Evolutionary conservation across 2,888 invertebrate species (phyloP).

Genomic region (Miltochrista miniata): DNA sequence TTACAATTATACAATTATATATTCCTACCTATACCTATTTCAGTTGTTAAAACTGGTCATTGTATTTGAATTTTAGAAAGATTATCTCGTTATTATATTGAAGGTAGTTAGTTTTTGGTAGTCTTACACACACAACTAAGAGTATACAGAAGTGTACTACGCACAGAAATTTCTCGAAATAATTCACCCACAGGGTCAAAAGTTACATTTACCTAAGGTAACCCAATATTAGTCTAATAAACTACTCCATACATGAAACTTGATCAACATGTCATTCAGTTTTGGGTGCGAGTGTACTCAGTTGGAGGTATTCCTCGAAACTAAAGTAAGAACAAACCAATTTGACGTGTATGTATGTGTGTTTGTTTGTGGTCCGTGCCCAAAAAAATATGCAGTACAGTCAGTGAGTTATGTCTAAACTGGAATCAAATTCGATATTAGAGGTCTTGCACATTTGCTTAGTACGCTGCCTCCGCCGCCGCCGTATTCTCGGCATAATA

Average conservation of each 20-base stretch:
- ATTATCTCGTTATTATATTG: too few relatives aligned
- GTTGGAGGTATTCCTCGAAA: constrained; percentile 61
- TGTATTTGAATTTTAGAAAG: too few relatives aligned
- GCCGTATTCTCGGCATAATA: too few relatives aligned
- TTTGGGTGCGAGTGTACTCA: constrained; percentile 44
- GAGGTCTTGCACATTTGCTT: not conserved
- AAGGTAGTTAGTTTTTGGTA: too few relatives aligned
- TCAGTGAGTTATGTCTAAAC: constrained; percentile 13
- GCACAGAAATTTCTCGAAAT: not conserved
- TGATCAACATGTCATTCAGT: constrained; percentile 15
- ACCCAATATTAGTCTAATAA: not conserved
- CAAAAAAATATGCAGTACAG: constrained; percentile 41
- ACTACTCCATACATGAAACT: not conserved
- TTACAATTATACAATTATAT: too few relatives aligned
- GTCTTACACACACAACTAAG: too few relatives aligned
- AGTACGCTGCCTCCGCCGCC: not conserved
- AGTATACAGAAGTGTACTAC: too few relatives aligned
- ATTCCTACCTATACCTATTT: too few relatives aligned
- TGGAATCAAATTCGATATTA: constrained; percentile 3
- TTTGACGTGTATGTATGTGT: constrained; percentile 57
- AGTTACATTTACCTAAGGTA: too few relatives aligned
- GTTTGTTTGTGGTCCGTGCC: constrained; percentile 48
- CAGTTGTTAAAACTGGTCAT: too few relatives aligned
- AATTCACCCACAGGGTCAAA: not conserved
- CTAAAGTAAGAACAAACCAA: constrained; percentile 61